These are phyloP conservation scores for Hyles vespertilio DNA, from an alignment of 1,140 invertebrate species.

Conservation along the genomic window DNA sequence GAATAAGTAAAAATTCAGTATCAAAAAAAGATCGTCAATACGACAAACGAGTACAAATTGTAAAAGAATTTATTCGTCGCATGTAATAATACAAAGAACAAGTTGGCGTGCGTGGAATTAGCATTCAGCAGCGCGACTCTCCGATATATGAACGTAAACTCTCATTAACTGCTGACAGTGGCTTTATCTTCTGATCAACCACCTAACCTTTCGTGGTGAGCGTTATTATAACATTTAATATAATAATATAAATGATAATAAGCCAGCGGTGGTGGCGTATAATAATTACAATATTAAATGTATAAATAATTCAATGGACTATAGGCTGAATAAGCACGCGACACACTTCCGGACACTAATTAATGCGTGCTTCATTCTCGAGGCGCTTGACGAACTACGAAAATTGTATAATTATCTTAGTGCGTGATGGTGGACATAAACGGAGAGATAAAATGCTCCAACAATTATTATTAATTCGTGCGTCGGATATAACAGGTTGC, in stretches of 20 bases:
- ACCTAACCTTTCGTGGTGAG: conserved; percentile 54
- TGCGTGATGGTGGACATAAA: conserved; percentile 16
- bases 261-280: conserved; percentile 50
- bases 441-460: conserved; percentile 12
- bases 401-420: conserved; percentile 29
- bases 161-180: conserved; percentile 44
- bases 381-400: conserved; percentile 47
- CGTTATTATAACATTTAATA: conserved; percentile 68
- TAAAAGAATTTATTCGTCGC: conserved; percentile 42
- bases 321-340: conserved; percentile 60
- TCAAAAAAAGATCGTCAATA: conserved; percentile 35
- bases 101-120: conserved; percentile 31
- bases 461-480: too few species aligned
- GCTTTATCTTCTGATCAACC: conserved; percentile 53
- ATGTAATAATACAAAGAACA: conserved; percentile 40
- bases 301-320: conserved; percentile 72
- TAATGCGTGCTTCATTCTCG: conserved; percentile 45
- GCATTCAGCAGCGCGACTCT: conserved; percentile 24
- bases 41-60: conserved; percentile 60
- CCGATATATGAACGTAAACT: conserved; percentile 21
- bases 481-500: too few species aligned
- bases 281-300: conserved; percentile 71
- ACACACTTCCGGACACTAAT: conserved; percentile 65
- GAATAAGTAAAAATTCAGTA: conserved; percentile 4
- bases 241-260: conserved; percentile 68